These are phyloP conservation scores for Candoia aspera DNA, from an alignment of 2,113 vertebrate genomes.

Conservation along the genomic window DNA sequence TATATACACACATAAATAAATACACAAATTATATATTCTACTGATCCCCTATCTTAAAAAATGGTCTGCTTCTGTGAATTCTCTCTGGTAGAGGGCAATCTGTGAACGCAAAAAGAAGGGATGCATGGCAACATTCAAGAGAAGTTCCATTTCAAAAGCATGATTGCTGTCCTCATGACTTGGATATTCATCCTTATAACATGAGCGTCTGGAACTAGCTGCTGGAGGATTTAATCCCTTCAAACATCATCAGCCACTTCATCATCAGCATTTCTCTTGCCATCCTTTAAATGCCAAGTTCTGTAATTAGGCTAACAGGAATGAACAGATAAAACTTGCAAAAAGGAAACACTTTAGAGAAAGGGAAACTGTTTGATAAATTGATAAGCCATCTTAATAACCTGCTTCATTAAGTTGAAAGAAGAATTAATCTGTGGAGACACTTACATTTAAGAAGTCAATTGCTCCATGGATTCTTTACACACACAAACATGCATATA, in stretches of 20 bases:
- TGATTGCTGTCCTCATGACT: constrained; percentile 19
- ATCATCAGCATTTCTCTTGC: constrained; percentile 35
- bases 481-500: constrained; percentile 25
- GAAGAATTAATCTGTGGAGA: constrained; percentile 72
- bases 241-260: constrained; percentile 43
- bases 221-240: constrained; percentile 12
- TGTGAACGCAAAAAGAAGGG: background rate
- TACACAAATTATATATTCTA: background rate
- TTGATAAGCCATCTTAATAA: constrained; percentile 73
- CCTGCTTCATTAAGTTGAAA: constrained; percentile 73
- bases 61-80: background rate
- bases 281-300: constrained; percentile 67
- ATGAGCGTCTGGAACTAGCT: background rate
- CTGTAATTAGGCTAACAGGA: constrained; percentile 66
- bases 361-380: constrained; percentile 75
- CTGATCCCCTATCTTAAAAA: background rate
- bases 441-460: constrained; percentile 63
- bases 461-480: constrained; percentile 41
- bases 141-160: background rate
- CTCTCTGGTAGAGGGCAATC: background rate
- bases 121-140: background rate
- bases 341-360: constrained; percentile 75
- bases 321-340: constrained; percentile 66
- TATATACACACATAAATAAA: background rate
- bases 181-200: constrained; percentile 15